These are phyloP conservation scores for Mimumesa dahlbomi DNA, from an alignment of 2,888 invertebrate genomes.

Conservation along the genomic window DNA sequence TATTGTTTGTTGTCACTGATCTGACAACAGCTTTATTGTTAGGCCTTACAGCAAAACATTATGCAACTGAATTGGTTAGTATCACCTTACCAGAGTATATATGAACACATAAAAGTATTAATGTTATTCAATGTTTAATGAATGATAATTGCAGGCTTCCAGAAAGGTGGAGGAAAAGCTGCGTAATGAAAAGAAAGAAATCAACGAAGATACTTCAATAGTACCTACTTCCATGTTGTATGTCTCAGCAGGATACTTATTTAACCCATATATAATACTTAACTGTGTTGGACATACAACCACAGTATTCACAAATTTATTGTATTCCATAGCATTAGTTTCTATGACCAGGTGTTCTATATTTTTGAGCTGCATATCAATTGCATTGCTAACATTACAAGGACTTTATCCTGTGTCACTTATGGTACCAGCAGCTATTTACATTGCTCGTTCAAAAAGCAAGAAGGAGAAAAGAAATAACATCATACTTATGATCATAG, in stretches of 20 bases:
- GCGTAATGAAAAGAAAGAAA: conserved; percentile 30
- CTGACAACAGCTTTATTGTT: conserved; percentile 89
- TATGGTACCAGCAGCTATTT: conserved; percentile 90
- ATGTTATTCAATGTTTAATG: too few species aligned
- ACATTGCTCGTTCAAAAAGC: conserved; percentile 83
- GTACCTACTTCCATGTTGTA: conserved; percentile 80
- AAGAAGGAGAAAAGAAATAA: conserved; percentile 81
- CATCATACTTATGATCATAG: conserved; percentile 81
- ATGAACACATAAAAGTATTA: too few species aligned
- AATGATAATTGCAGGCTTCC: conserved; percentile 62
- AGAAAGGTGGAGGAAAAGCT: conserved; percentile 65
- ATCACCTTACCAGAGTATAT: not conserved
- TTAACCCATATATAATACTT: conserved; percentile 93
- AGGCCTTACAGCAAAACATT: conserved; percentile 86
- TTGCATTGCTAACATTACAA: conserved; percentile 91
- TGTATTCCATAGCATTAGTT: conserved; percentile 87
- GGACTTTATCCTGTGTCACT: conserved; percentile 91
- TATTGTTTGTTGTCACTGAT: conserved; percentile 88
- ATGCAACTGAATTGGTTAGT: conserved; percentile 83
- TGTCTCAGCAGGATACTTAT: conserved; percentile 90
- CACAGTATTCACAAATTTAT: conserved; percentile 93
- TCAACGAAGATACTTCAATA: conserved; percentile 41
- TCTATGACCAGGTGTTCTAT: conserved; percentile 86
- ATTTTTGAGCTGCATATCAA: conserved; percentile 84
- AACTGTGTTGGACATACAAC: conserved; percentile 95